Percentiles rank a stretch among this genome's conserved stretches.
Evolutionary conservation across 2,113 vertebrate genomes (phyloP).

Genomic region (Colinus virginianus): DNA sequence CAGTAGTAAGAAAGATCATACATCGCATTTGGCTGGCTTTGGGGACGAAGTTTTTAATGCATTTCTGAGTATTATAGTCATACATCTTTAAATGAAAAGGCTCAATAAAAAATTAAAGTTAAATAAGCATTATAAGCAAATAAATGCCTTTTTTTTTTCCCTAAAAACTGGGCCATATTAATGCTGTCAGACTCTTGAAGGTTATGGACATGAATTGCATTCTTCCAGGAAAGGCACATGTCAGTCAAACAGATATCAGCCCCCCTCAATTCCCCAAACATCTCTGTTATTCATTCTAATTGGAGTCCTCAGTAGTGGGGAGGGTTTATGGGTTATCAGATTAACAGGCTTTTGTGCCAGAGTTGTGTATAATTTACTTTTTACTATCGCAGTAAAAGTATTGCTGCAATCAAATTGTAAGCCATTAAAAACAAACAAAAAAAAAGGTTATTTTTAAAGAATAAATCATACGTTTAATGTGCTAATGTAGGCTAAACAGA

Average conservation of each 20-base stretch:
- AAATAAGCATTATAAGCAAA: not conserved
- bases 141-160: not conserved
- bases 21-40: not conserved
- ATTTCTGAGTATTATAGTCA: not conserved
- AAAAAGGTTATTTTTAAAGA: not conserved
- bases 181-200: not conserved
- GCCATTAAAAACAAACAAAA: not conserved
- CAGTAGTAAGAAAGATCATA: not conserved
- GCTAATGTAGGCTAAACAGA: not conserved
- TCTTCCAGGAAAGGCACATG: constrained; percentile 49
- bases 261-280: not conserved
- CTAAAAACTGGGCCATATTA: not conserved
- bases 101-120: not conserved
- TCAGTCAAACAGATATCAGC: constrained; percentile 10
- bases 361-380: constrained; percentile 25
- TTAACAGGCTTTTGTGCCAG: constrained; percentile 27
- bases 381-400: not conserved
- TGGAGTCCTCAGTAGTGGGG: constrained; percentile 10
- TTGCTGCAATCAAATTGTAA: not conserved
- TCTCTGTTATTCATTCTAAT: constrained; percentile 57
- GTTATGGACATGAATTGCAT: not conserved
- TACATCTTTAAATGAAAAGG: not conserved
- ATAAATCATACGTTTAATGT: not conserved
- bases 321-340: constrained; percentile 48
- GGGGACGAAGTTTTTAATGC: not conserved